A percentile compares a stretch with the other conserved stretches of the same genome.
Evolutionary conservation across 1,140 invertebrate species (phyloP).

Genomic region (Macrobrachium rosenbergii): DNA sequence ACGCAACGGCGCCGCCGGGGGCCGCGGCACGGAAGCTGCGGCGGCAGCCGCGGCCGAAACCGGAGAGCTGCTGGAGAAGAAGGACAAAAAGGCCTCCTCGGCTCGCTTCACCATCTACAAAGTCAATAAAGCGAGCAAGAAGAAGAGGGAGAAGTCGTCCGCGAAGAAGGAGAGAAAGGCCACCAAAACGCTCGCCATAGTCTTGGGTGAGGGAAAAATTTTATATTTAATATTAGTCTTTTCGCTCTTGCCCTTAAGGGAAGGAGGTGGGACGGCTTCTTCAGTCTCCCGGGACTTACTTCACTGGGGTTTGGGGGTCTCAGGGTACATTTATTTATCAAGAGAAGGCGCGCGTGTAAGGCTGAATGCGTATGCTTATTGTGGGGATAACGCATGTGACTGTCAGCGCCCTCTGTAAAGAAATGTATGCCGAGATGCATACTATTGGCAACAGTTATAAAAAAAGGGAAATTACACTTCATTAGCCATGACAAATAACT

Average conservation of each 20-base stretch:
- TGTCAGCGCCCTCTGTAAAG: no score
- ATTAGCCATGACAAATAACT: no score
- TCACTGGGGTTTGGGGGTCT: no score
- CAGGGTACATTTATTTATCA: no score
- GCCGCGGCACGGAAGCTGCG: slow-evolving; percentile 38
- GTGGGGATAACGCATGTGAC: no score
- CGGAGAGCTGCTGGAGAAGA: slow-evolving; percentile 63
- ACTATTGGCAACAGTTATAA: no score
- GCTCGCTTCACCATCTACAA: slow-evolving; percentile 90
- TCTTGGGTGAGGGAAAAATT: slow-evolving; percentile 84
- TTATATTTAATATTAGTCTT: background rate
- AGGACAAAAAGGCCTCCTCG: slow-evolving; percentile 67
- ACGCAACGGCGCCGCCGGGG: slow-evolving; percentile 72
- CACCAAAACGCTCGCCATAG: slow-evolving; percentile 99
- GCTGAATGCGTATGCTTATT: no score
- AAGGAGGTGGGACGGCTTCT: no score
- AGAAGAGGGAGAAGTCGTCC: slow-evolving; percentile 94
- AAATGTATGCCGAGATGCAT: no score
- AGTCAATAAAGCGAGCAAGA: slow-evolving; percentile 93
- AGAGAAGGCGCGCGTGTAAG: no score
- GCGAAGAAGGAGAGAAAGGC: slow-evolving; percentile 97
- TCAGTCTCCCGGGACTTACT: no score
- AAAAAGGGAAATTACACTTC: no score
- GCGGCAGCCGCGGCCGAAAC: slow-evolving; percentile 33
- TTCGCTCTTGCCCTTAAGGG: background rate